Evolutionary conservation across 2,113 vertebrate species (phyloP).

Genomic region (Mionectes macconnelli): DNA sequence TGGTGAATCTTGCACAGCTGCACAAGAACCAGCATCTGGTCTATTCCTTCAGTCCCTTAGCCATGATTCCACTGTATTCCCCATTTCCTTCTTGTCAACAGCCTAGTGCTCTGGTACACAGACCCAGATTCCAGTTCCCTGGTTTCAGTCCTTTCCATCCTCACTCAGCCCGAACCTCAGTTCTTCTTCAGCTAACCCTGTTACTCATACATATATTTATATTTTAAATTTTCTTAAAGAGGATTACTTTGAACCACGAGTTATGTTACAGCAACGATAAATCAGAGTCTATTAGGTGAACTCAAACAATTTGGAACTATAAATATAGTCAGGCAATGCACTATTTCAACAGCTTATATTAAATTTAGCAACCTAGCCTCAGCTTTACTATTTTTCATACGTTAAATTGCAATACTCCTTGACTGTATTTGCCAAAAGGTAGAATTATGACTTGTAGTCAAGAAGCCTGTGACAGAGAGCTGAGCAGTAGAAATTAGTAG

Average conservation of each 20-base stretch:
- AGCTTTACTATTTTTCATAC: neutral
- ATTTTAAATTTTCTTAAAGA: neutral
- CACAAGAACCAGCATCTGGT: neutral
- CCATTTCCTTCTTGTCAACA: neutral
- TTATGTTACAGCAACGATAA: neutral
- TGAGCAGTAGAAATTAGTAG: neutral
- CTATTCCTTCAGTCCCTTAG: neutral
- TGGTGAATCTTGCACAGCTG: neutral
- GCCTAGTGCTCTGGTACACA: neutral
- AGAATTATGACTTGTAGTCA: neutral
- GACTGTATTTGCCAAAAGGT: neutral
- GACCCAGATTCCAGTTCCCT: neutral
- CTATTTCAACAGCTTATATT: neutral
- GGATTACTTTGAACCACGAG: neutral
- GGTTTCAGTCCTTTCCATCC: neutral
- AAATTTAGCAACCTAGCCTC: neutral
- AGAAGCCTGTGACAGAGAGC: neutral
- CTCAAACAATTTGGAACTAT: neutral
- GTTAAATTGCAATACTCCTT: neutral
- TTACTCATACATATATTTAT: neutral
- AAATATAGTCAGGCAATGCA: neutral
- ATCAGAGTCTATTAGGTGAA: neutral
- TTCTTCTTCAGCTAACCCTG: neutral
- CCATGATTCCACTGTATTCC: neutral
- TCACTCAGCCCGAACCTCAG: neutral